Evolutionary conservation across 1,140 invertebrate genomes (phyloP).

Genomic region (Heliconius hewitsoni): DNA sequence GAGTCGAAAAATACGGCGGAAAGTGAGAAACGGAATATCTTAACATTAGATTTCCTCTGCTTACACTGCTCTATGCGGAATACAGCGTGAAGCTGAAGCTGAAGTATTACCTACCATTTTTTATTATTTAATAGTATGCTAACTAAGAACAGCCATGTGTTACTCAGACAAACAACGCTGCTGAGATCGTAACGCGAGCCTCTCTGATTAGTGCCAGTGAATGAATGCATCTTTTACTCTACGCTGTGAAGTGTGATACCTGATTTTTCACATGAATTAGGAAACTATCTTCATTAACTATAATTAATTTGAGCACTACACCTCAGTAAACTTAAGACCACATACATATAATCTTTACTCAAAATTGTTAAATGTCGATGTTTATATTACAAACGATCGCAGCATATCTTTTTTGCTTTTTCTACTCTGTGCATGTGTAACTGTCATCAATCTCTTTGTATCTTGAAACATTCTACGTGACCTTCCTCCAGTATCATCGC

Average conservation of each 20-base stretch:
- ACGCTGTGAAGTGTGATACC: conserved; percentile 7
- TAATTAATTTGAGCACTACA: background rate
- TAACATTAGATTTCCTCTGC: too few species aligned
- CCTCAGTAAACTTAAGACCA: background rate
- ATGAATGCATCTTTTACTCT: conserved; percentile 20
- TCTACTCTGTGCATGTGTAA: too few species aligned
- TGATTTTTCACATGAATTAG: conserved; percentile 9
- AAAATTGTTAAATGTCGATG: too few species aligned
- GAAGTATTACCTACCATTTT: background rate
- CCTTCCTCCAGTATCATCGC: too few species aligned
- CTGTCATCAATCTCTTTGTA: too few species aligned
- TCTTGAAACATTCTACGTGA: too few species aligned
- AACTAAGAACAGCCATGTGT: background rate
- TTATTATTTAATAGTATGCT: background rate
- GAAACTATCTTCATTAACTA: background rate
- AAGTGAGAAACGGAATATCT: too few species aligned
- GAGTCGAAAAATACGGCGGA: too few species aligned
- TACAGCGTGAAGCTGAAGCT: too few species aligned
- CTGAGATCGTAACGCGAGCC: conserved; percentile 33
- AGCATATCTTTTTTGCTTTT: too few species aligned
- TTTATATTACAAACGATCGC: too few species aligned
- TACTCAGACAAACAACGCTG: background rate
- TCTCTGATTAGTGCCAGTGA: conserved; percentile 50
- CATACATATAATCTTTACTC: background rate
- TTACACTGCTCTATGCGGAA: too few species aligned